Evolutionary conservation across 2,113 vertebrate species (phyloP).

Genomic region (Oreochromis tanganicae): DNA sequence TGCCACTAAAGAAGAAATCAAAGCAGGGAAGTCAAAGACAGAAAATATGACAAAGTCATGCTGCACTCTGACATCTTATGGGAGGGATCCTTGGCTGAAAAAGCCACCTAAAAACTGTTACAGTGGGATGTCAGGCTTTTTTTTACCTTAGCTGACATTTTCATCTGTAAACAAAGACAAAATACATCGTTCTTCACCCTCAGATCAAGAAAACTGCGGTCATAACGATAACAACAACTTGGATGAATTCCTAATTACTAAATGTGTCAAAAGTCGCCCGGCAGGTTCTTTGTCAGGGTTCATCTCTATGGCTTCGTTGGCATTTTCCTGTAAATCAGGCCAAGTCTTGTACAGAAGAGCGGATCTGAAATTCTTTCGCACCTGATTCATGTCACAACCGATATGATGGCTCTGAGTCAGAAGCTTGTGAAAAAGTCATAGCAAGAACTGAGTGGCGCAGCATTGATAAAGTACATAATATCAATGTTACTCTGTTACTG

Average conservation of each 20-base stretch:
- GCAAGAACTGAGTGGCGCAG: not conserved
- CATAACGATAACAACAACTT: not conserved
- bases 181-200: not conserved
- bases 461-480: not conserved
- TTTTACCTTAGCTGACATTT: not conserved
- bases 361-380: not conserved
- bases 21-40: not conserved
- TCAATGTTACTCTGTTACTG: not conserved
- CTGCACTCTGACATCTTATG: not conserved
- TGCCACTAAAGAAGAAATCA: not conserved
- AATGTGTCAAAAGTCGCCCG: not conserved
- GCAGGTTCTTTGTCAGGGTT: not conserved
- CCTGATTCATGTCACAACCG: not conserved
- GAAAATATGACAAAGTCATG: not conserved
- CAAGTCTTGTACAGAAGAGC: not conserved
- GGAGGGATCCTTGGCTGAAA: not conserved
- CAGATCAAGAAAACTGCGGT: not conserved
- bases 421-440: not conserved
- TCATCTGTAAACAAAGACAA: not conserved
- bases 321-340: not conserved
- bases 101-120: not conserved
- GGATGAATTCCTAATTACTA: not conserved
- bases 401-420: not conserved
- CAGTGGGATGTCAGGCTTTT: not conserved
- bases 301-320: not conserved